Percentiles rank a stretch among this genome's conserved stretches.
Conservation (phyloP, 2,797 vertebrate species). For the Tangara arthus region DNA sequence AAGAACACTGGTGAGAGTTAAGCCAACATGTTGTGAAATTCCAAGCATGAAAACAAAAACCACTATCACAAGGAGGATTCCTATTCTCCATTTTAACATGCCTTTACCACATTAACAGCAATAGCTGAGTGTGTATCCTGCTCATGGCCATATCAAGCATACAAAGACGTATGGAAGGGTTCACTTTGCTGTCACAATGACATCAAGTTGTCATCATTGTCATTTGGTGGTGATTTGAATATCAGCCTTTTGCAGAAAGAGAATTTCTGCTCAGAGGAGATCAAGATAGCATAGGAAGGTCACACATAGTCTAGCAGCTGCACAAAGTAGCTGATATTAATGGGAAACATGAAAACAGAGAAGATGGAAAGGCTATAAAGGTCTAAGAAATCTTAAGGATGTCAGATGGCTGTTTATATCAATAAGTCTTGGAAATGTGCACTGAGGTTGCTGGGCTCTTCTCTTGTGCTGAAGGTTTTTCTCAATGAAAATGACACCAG, state of each 20-base stretch:
- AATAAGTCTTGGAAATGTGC: not conserved
- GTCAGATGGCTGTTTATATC: not conserved
- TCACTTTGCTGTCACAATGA: not conserved
- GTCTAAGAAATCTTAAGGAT: not conserved
- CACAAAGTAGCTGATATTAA: not conserved
- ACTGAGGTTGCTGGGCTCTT: not conserved
- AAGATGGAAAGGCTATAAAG: conserved; percentile 3
- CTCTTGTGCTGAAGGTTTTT: not conserved
- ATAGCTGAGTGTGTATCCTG: not conserved
- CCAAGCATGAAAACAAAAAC: not conserved
- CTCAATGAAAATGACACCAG: not conserved
- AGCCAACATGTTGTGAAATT: not conserved
- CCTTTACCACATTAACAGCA: not conserved
- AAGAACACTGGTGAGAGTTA: not conserved
- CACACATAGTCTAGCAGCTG: not conserved
- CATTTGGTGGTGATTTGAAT: not conserved
- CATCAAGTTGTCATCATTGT: not conserved
- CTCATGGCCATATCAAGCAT: not conserved
- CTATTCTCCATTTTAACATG: not conserved
- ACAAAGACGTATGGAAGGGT: not conserved
- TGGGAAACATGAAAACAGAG: not conserved
- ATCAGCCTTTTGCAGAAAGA: not conserved
- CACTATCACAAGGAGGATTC: not conserved
- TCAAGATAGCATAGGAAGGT: not conserved
- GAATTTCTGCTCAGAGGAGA: not conserved